phyloP scores from a whole-genome alignment of 2,113 vertebrate species.

The Procavia capensis region DNA sequence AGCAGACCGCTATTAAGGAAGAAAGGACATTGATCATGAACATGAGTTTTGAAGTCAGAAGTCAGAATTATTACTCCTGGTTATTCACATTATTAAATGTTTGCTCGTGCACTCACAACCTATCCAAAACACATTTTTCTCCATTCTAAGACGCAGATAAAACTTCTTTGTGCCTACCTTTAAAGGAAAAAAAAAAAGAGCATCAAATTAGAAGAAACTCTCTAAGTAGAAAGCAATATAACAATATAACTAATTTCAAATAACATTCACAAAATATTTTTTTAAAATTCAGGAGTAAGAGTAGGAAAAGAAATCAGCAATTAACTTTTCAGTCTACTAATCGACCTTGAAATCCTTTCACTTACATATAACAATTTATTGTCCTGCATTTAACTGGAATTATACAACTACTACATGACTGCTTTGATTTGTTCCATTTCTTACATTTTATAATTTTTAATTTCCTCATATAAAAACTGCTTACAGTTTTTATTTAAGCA shows the following conservation, averaged over 20 bases:
- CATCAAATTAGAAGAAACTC: slow-evolving; percentile 7
- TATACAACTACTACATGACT: neutral
- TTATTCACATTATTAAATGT: neutral
- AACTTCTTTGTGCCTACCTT: neutral
- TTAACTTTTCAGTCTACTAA: slow-evolving; percentile 54
- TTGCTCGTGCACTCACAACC: neutral
- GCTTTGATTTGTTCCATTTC: neutral
- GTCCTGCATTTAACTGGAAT: neutral
- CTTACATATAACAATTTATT: slow-evolving; percentile 29
- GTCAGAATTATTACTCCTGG: neutral
- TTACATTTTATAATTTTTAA: slow-evolving; percentile 26
- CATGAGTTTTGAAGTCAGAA: slow-evolving; percentile 22
- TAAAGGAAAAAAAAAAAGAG: neutral
- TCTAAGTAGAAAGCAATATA: neutral
- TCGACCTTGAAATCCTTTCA: neutral
- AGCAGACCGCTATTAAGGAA: neutral
- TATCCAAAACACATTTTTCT: neutral
- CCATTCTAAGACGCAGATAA: neutral
- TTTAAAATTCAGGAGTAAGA: slow-evolving; percentile 48
- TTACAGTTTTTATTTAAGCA: neutral
- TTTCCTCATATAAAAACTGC: neutral
- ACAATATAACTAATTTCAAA: slow-evolving; percentile 31
- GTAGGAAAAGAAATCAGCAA: slow-evolving; percentile 8
- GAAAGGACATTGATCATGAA: neutral
- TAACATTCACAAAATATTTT: slow-evolving; percentile 19